Evolutionary conservation across 2,888 invertebrate genomes (phyloP), one percentile per base, ranked within the genome.

Genomic region (Netelia inedita): DNA sequence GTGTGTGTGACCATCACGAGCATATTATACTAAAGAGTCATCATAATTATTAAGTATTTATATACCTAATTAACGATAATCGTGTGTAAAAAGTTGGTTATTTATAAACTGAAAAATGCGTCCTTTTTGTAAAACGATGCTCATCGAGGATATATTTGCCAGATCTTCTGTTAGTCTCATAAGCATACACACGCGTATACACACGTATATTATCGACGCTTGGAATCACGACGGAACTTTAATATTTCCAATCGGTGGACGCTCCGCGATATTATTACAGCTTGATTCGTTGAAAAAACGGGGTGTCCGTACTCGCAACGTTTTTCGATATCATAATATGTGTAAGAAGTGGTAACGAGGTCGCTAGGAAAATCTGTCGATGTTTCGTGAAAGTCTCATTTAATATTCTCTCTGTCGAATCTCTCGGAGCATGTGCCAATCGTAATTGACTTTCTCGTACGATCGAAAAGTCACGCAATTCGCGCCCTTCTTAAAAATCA

Each of bases 41-140:
- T 84, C 72, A 76, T 85, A 85, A 74, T n/a, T n/a, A 57, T 69
- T 85, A 79, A 85, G 69, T 85, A 85, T 85, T 85, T 85, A 85
- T 82, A 82, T 85, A 81, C 85, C 85, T 79, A 65, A 85, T 79
- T 68, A 83, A 10, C 43, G 50, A 80, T 80, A 80, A 80, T 76
- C 35, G 66, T 57, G 61, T 69, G 21, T 73, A 76, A 84, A 81
- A 74, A 74, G 78, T 84, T 73, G 85, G 78, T 82, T 82, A 79
- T 79, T 85, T 82, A 63, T 82, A 78, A 82, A 82, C 69, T 71
- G 16, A 57, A 46, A 71, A 79, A 55, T 79, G 74, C 55, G 73
- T 76, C 76, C 80, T 55, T 78, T 81, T 84, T 81, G 71, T 80
- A 76, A 76, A 73, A 84, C 74, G 73, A 78, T 78, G 81, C 84